Base-by-base conservation (phyloP, 1,140 invertebrate species). In the Coptotermes formosanus region DNA sequence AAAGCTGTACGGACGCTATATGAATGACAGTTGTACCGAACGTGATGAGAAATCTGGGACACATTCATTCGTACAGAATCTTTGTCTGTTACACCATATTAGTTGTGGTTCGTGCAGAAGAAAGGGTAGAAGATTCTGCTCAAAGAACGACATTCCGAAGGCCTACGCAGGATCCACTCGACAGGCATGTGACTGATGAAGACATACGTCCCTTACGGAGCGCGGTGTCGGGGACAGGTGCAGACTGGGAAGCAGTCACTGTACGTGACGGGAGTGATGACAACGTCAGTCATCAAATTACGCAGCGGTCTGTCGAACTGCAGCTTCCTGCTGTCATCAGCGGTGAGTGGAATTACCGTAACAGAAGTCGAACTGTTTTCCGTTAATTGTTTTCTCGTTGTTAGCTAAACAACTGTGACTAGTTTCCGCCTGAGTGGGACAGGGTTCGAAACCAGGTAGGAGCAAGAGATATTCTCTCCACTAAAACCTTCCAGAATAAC, bases 71-170 rank as follows among this genome's bases (percentile, higher is more conserved):
- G 0, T 85, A 59, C 43, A 52, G 85, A 25, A 11, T 85, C 21
- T 75, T 75, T 25, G 85, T 64, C 25, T 85, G 64, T 44, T 85
- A 64, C 64, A 23, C 85, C 38, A 75, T 85, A 30, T 43, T 85
- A 2, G 48, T 75, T 30, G 48, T 52, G 48, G 64, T 69, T 25
- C 64, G 64, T n/a, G 64, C 64, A 1, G 64, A 69, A 8, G 64
- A 12, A 30, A 30, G 3, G 8, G 64, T n/a, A 8, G n/a, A 69
- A n/a, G n/a, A 30, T 55, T 55, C 14, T 16, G 16, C 19, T 14
- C 9, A 14, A 19, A 8, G 2, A 55, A 55, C 52, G 7, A 12
- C 1, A 9, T 7, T 69, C 23, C 23, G n/a, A 30, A 25, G 25
- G 7, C 64, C 64, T 1, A 69, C n/a, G 23, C 23, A 69, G 25